Evolutionary conservation across 2,797 vertebrate species (phyloP).

Genomic region (Enteromius argenteus): DNA sequence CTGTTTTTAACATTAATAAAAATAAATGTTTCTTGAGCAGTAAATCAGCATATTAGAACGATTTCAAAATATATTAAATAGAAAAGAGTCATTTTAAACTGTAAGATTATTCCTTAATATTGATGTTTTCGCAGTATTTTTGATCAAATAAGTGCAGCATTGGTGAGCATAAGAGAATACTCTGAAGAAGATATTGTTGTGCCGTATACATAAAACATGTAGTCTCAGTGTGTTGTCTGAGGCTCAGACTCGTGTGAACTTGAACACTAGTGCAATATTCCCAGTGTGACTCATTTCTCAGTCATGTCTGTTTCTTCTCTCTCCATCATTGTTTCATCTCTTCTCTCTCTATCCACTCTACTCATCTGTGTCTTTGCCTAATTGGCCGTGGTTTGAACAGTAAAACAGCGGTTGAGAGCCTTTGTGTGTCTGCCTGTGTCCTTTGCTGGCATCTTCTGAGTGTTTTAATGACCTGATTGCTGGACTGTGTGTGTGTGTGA

Average conservation of each 20-base stretch:
- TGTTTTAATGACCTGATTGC: conserved; percentile 22
- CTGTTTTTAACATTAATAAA: not conserved
- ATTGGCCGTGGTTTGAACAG: conserved; percentile 56
- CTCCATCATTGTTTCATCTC: conserved; percentile 22
- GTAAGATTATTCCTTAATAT: not conserved
- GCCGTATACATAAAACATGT: not conserved
- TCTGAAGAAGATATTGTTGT: not conserved
- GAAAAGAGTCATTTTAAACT: not conserved
- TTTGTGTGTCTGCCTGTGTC: conserved; percentile 10
- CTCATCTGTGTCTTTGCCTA: conserved; percentile 44
- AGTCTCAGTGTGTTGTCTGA: not conserved
- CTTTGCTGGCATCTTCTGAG: conserved; percentile 20
- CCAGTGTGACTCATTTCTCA: conserved; percentile 31
- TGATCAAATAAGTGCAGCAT: not conserved
- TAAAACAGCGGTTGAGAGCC: conserved; percentile 31
- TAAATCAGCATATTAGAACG: not conserved
- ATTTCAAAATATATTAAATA: not conserved
- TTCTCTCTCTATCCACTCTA: conserved; percentile 36
- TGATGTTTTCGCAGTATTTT: not conserved
- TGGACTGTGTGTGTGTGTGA: not conserved
- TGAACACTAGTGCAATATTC: conserved; percentile 35
- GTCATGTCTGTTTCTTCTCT: conserved; percentile 1
- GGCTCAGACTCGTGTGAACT: not conserved
- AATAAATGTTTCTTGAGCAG: not conserved
- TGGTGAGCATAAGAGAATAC: not conserved